Evolutionary conservation across 2,113 vertebrate genomes (phyloP).

Genomic region (Heptranchias perlo): DNA sequence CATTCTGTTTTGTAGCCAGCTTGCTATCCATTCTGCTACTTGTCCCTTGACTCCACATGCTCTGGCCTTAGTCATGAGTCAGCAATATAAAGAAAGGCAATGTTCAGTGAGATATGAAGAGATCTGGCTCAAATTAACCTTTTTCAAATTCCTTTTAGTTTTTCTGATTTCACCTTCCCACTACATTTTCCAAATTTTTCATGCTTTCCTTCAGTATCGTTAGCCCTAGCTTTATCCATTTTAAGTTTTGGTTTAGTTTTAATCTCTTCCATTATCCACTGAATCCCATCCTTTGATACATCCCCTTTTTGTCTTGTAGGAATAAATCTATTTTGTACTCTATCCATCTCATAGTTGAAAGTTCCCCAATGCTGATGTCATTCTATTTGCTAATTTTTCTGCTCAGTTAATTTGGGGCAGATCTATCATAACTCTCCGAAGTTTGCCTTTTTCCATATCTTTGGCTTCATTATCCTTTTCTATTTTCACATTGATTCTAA

Average conservation of each 20-base stretch:
- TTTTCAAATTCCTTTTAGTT: not conserved
- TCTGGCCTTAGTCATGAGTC: no score
- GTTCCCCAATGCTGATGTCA: not conserved
- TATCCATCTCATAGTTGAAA: not conserved
- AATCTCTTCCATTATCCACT: not conserved
- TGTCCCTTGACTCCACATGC: no score
- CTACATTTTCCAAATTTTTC: not conserved
- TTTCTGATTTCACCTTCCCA: not conserved
- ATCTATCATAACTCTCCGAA: not conserved
- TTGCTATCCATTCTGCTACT: no score
- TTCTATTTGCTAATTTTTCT: not conserved
- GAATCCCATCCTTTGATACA: not conserved
- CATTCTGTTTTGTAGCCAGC: no score
- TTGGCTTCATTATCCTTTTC: not conserved
- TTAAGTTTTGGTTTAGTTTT: not conserved
- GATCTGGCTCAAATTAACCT: not conserved
- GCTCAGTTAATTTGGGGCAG: not conserved
- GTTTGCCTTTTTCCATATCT: not conserved
- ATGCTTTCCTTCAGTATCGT: not conserved
- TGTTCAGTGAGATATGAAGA: not conserved
- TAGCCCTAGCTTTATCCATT: not conserved
- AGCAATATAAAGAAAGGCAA: not conserved
- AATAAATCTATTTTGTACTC: not conserved
- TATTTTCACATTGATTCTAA: not conserved
- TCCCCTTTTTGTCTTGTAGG: not conserved